Percentiles rank a stretch among this genome's conserved stretches.
Evolutionary conservation across 2,797 vertebrate species (phyloP).

Genomic region (Pangasius macronema): DNA sequence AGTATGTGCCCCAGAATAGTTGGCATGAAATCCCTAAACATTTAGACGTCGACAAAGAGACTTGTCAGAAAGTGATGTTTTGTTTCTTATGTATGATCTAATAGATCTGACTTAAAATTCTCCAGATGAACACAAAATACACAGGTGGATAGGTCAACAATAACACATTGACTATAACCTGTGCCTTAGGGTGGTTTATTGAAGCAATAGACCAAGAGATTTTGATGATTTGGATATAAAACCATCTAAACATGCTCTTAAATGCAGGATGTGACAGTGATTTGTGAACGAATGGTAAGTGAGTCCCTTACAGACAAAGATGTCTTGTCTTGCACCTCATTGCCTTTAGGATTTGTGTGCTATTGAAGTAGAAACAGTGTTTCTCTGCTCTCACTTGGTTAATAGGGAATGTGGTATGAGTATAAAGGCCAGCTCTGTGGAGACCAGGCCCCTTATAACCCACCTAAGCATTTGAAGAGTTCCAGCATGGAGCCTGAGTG

Average conservation of each 20-base stretch:
- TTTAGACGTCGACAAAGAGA: background rate
- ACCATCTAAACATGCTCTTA: background rate
- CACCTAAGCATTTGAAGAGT: constrained; percentile 62
- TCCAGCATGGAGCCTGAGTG: constrained; percentile 61
- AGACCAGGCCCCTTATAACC: constrained; percentile 56
- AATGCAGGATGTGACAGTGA: background rate
- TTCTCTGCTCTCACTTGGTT: constrained; percentile 33
- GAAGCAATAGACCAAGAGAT: background rate
- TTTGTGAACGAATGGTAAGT: background rate
- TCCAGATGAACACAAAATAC: background rate
- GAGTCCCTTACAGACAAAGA: constrained; percentile 31
- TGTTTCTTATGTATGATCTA: background rate
- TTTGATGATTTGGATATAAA: background rate
- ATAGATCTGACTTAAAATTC: background rate
- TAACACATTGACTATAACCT: too few species aligned
- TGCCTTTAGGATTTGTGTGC: constrained; percentile 6
- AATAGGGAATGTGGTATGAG: constrained; percentile 49
- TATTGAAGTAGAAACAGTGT: constrained; percentile 34
- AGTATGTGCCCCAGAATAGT: background rate
- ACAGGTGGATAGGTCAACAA: background rate
- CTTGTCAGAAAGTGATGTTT: background rate
- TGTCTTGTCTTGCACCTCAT: constrained; percentile 27
- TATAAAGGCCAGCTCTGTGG: constrained; percentile 62
- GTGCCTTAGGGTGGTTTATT: background rate
- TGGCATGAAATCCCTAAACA: constrained; percentile 7